Conservation (phyloP, 1,140 invertebrate species). For the Drosophila erecta region DNA sequence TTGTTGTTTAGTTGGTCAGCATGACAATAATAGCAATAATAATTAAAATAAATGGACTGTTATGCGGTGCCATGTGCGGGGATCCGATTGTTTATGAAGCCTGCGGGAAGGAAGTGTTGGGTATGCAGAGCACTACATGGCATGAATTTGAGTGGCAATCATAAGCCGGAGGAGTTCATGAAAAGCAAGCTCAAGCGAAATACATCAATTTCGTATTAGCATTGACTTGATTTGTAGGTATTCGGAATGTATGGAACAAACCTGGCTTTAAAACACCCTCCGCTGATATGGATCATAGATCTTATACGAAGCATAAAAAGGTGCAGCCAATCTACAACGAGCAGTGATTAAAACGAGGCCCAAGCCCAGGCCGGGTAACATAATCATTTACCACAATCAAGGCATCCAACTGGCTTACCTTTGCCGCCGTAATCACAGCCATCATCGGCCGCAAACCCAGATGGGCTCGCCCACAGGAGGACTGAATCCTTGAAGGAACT, state of each 20-base stretch:
- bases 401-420: slow-evolving; percentile 36
- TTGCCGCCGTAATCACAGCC: slow-evolving; percentile 42
- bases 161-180: not conserved
- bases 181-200: too few species aligned
- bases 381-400: slow-evolving; percentile 41
- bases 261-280: not conserved
- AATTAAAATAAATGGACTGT: slow-evolving; percentile 68
- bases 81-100: slow-evolving; percentile 29
- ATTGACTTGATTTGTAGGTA: too few species aligned
- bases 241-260: too few species aligned
- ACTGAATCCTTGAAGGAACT: slow-evolving; percentile 42
- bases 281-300: too few species aligned
- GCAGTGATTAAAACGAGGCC: slow-evolving; percentile 1
- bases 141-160: not conserved
- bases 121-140: not conserved
- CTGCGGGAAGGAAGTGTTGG: slow-evolving; percentile 10
- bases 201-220: too few species aligned
- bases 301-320: too few species aligned
- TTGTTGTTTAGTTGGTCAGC: slow-evolving; percentile 43
- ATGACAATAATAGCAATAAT: slow-evolving; percentile 61
- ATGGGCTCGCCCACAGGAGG: slow-evolving; percentile 18
- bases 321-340: too few species aligned
- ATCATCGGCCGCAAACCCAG: slow-evolving; percentile 40
- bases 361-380: slow-evolving; percentile 1
- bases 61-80: slow-evolving; percentile 34